Base-by-base conservation (phyloP, 2,113 vertebrate genomes). In the Plectropomus leopardus region DNA sequence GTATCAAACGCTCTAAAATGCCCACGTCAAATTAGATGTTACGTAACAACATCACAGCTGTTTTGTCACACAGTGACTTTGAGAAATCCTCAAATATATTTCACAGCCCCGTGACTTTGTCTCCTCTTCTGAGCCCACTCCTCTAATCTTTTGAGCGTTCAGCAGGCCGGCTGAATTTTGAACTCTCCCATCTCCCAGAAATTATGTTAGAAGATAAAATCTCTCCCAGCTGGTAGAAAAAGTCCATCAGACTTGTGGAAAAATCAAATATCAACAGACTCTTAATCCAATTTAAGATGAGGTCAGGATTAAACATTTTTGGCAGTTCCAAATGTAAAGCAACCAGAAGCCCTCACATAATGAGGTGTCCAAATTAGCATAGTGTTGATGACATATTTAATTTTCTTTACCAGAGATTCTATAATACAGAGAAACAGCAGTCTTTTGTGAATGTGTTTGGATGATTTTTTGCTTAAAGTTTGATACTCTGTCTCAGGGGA, bases 201-300 rank as follows among this genome's bases (percentile, higher is more conserved):
- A 61, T 40, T 36, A 76, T 30, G 9, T 48, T n/a, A 9, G 24
- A 60, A 15, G 5, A 69, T 17, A n/a, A 75, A 80, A 83, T 67
- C 58, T 8, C 72, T 40, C 83, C 66, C 76, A 69, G 67, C 59
- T 72, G 85, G 66, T 74, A 80, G 5, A n/a, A 54, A 68, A 80
- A 68, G 78, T 76, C 82, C 72, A 44, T 55, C 45, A 63, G 71
- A 67, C 78, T 51, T 19, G 55, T 63, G 24, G 40, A 74, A 34
- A 45, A 53, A 53, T 55, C 21, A 69, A 77, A 77, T 47, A 66
- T 74, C 67, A 44, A 34, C 45, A 34, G 30, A 51, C 24, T 67
- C 59, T 3, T 76, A 72, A 82, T 82, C 75, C 63, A 55, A 42
- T 72, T 76, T 67, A 19, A 76, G 61, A 59, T 72, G 65, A 24